Conservation (phyloP, 1,140 invertebrate species). For the Antheraea pernyi region DNA sequence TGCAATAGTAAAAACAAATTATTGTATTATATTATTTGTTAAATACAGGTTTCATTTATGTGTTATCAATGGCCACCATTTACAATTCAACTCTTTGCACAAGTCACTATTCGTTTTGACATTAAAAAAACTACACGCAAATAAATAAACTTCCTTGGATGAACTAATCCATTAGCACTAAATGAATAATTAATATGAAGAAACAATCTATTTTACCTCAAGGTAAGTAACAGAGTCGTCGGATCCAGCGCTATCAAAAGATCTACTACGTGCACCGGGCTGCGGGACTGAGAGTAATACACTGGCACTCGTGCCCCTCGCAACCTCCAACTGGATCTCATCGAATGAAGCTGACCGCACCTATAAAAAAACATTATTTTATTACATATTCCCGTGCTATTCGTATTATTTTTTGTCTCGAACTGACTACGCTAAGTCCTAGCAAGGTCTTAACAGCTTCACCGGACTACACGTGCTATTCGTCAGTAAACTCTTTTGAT, state of each 20-base stretch:
- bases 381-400: too few relatives aligned
- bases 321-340: constrained; percentile 90
- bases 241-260: constrained; percentile 87
- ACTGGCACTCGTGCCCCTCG: constrained; percentile 77
- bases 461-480: too few relatives aligned
- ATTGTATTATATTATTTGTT: neutral
- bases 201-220: constrained; percentile 59
- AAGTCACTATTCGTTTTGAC: neutral
- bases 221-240: constrained; percentile 83
- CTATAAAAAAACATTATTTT: constrained; percentile 38
- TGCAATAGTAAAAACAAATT: neutral
- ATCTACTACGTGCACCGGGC: constrained; percentile 83
- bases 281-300: constrained; percentile 83
- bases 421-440: too few relatives aligned
- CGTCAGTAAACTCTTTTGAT: too few relatives aligned
- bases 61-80: neutral
- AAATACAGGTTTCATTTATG: neutral
- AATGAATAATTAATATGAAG: neutral
- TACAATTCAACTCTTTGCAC: neutral
- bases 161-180: neutral
- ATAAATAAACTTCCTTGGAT: neutral
- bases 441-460: too few relatives aligned
- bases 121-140: too few relatives aligned
- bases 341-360: constrained; percentile 91
- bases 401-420: too few relatives aligned